phyloP scores from a whole-genome alignment of 2,797 vertebrate genomes.

The Botia almorhae region DNA sequence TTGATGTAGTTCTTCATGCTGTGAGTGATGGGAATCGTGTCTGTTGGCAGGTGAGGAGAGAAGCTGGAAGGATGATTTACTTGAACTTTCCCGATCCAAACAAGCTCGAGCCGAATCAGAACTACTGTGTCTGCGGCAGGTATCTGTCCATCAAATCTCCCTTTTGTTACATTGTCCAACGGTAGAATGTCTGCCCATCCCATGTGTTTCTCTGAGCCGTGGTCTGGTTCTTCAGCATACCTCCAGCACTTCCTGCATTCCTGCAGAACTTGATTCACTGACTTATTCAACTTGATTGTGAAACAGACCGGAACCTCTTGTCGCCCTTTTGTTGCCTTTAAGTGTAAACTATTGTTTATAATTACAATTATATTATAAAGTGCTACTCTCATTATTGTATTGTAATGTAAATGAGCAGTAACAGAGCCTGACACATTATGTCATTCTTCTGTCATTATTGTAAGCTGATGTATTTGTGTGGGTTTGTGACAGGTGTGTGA shows the following conservation, averaged over 20 bases:
- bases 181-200: conserved; percentile 5
- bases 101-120: conserved; percentile 80
- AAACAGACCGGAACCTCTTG: background rate
- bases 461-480: background rate
- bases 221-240: conserved; percentile 51
- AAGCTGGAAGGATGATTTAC: conserved; percentile 84
- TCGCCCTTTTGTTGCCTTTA: background rate
- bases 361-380: background rate
- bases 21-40: conserved; percentile 2
- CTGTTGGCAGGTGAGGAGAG: conserved; percentile 81
- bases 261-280: conserved; percentile 14
- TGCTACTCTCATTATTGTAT: background rate
- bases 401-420: background rate
- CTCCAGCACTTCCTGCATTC: conserved; percentile 17
- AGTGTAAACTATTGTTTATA: background rate
- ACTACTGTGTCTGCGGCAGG: conserved; percentile 82
- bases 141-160: conserved; percentile 52
- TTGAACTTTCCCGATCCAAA: conserved; percentile 84
- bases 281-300: background rate
- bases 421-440: no score
- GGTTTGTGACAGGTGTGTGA: conserved; percentile 79
- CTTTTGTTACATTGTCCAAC: background rate
- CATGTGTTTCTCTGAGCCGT: background rate
- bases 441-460: background rate
- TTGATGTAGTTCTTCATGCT: background rate